Evolutionary conservation across 2,888 invertebrate genomes (phyloP).

Genomic region (Neoitamus cyanurus): DNA sequence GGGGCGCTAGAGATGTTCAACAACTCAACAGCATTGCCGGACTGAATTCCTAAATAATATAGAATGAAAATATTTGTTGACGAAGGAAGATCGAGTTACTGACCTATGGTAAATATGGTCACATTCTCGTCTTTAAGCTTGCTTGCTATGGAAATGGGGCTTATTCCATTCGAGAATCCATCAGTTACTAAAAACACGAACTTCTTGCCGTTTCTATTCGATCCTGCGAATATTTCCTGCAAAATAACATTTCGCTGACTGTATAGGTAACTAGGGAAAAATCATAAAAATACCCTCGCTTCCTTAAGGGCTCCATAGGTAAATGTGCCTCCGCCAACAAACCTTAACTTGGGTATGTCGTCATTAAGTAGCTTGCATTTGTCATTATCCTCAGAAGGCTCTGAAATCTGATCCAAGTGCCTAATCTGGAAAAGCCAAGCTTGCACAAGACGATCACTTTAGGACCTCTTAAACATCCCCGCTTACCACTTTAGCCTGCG

Average conservation of each 20-base stretch:
- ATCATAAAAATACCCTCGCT: slow-evolving; percentile 69
- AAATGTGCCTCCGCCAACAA: slow-evolving; percentile 76
- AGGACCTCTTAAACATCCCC: not conserved
- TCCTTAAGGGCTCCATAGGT: slow-evolving; percentile 76
- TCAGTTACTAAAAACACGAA: slow-evolving; percentile 77
- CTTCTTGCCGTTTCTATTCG: slow-evolving; percentile 68
- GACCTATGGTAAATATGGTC: slow-evolving; percentile 69
- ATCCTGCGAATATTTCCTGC: slow-evolving; percentile 67
- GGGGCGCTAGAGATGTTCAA: slow-evolving; percentile 74
- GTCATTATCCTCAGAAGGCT: slow-evolving; percentile 68
- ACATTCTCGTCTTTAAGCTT: slow-evolving; percentile 69
- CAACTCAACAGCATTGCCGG: slow-evolving; percentile 74
- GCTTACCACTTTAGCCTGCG: slow-evolving; percentile 69
- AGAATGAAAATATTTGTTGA: too few species aligned
- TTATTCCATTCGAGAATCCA: slow-evolving; percentile 77
- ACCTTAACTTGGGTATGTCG: slow-evolving; percentile 71
- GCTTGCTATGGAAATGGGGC: slow-evolving; percentile 72
- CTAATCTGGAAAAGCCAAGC: slow-evolving; percentile 58
- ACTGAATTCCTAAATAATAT: slow-evolving; percentile 71
- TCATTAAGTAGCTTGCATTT: slow-evolving; percentile 74
- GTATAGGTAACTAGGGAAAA: slow-evolving; percentile 44
- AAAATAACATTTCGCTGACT: slow-evolving; percentile 4
- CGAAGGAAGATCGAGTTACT: not conserved
- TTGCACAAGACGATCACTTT: not conserved
- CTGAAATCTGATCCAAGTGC: slow-evolving; percentile 73